Percentiles rank a stretch among this genome's conserved stretches.
Evolutionary conservation across 1,140 invertebrate genomes (phyloP).

Genomic region (Trichonephila clavipes): DNA sequence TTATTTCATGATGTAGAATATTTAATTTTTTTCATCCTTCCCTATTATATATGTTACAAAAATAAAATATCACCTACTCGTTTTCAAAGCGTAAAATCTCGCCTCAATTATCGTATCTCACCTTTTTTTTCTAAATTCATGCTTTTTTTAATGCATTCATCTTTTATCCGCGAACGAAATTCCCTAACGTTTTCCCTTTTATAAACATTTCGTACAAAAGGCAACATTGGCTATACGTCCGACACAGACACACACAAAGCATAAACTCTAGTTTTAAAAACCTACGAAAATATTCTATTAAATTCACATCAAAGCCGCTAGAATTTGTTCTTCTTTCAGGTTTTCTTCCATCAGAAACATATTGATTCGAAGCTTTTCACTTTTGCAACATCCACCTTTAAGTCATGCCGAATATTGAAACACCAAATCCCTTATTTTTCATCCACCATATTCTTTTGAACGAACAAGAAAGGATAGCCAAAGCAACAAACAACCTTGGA

Average conservation of each 20-base stretch:
- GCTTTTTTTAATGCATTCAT: neutral
- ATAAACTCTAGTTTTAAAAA: neutral
- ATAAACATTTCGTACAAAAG: neutral
- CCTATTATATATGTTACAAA: too few species aligned
- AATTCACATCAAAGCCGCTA: neutral
- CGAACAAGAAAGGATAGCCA: neutral
- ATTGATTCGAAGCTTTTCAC: neutral
- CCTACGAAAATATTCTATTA: neutral
- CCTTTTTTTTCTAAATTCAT: neutral
- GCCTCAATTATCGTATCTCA: too few species aligned
- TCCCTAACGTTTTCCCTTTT: neutral
- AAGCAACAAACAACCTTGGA: neutral
- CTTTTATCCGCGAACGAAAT: neutral
- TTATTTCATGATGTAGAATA: too few species aligned
- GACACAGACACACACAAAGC: neutral
- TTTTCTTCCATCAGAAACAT: neutral
- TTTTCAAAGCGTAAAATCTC: too few species aligned
- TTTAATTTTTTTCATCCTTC: too few species aligned
- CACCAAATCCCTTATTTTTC: conserved; percentile 11
- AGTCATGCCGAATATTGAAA: conserved; percentile 3
- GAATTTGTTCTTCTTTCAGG: neutral
- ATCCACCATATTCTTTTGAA: neutral
- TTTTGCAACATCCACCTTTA: neutral
- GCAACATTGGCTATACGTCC: neutral
- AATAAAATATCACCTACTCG: too few species aligned